Evolutionary conservation across 2,888 invertebrate genomes (phyloP), one percentile per base, ranked within the genome.

Genomic region (Lamellibrachia columna): DNA sequence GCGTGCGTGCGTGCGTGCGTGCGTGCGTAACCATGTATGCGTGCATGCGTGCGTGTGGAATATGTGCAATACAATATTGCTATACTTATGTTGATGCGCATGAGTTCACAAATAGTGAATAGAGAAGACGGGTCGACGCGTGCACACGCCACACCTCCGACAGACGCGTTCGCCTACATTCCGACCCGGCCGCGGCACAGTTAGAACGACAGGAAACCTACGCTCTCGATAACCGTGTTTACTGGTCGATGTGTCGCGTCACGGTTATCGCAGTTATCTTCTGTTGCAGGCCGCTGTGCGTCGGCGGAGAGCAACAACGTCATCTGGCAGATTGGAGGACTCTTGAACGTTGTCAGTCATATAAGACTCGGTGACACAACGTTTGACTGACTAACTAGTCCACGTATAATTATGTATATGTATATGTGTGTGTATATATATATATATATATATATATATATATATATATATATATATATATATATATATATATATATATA

Each of bases 221-320:
- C 75, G 75, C 22, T 75, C 75, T 75, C n/a, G 75, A 75, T 75
- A 75, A 75, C 15, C n/a, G 75, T 75, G 75, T 75, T 75, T 75
- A 75, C 75, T 75, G 75, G 75, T 75, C 75, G 75, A 75, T 22
- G 75, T 22, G 22, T 4, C 75, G 22, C 75, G n/a, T 75, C 75
- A 6, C 75, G 22, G 75, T 75, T 22, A 75, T 75, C 75, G n/a
- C n/a, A 22, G 4, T n/a, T 75, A 6, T 75, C 75, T 75, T 22
- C 75, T 4, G 6, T 15, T 22, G n/a, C 15, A 75, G 75, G 75
- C 75, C 75, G 22, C 75, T 22, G 22, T n/a, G 15, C 22, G 15
- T 75, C 75, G 75, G 75, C 6, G 22, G 75, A 75, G 15, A 15
- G 75, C 75, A 22, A 75, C 75, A n/a, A 22, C 22, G 75, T n/a